These are phyloP conservation scores for Pedionomus torquatus DNA, from an alignment of 2,113 vertebrate genomes.

Conservation along the genomic window DNA sequence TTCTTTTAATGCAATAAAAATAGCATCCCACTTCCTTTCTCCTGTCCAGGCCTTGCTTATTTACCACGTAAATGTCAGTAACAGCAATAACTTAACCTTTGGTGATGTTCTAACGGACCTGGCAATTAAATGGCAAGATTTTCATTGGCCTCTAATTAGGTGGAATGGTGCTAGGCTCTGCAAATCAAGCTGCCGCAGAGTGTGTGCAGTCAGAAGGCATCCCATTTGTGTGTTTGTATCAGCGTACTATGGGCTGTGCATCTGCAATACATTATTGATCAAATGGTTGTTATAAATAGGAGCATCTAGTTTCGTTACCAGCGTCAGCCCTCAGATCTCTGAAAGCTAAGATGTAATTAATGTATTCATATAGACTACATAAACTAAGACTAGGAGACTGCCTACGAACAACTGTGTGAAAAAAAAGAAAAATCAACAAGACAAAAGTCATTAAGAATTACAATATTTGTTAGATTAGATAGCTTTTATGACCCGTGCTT, in stretches of 20 bases:
- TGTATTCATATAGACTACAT: not conserved
- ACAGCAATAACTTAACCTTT: slow-evolving; percentile 4
- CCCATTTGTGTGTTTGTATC: not conserved
- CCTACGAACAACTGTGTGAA: not conserved
- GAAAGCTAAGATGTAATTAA: not conserved
- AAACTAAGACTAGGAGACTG: not conserved
- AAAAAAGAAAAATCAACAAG: not conserved
- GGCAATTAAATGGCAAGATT: not conserved
- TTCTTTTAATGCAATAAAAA: not conserved
- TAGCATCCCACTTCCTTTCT: not conserved
- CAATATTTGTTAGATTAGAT: not conserved
- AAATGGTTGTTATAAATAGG: slow-evolving; percentile 50
- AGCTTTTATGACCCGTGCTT: not conserved
- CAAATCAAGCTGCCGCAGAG: not conserved
- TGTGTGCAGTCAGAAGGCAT: not conserved
- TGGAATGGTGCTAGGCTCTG: not conserved
- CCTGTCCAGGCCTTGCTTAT: not conserved
- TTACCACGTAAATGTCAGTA: not conserved
- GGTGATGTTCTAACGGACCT: not conserved
- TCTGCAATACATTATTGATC: slow-evolving; percentile 63
- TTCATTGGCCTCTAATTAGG: not conserved
- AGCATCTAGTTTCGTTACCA: not conserved
- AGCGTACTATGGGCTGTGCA: not conserved
- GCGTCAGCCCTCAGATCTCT: slow-evolving; percentile 12
- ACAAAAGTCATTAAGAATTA: not conserved